Base-by-base conservation (phyloP, 2,797 vertebrate genomes). In the Hemitrygon akajei region DNA sequence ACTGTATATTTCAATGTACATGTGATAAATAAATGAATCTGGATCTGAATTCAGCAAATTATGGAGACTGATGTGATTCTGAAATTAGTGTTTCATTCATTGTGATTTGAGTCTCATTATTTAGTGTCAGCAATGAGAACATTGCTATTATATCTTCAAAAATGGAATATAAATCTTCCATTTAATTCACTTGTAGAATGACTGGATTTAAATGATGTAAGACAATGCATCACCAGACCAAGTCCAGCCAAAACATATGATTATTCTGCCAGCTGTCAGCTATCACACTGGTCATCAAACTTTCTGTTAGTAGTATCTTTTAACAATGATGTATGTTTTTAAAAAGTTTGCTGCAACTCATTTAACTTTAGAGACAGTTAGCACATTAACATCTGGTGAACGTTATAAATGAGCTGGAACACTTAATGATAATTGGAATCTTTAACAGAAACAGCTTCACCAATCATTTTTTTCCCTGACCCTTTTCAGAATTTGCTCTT, bases 391-490 rank as follows among this genome's bases (percentile, higher is more conserved):
- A 75, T 27, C 91, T 76, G 71, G 40, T 2, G 14, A 75, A 93
- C 58, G 27, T 75, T 93, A 93, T 93, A 76, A 93, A 75, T 93
- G 91, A 75, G 69, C 69, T 56, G 14, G 3, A 16, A 14, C 40
- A 76, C 40, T 93, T 93, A 93, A 93, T 93, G 91, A 12, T 75
- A 93, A 93, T 93, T 93, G 91, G 91, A 93, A 93, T 93, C 40
- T 56, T 93, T 75, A 93, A 76, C 91, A 93, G 71, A 93, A 30
- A 20, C 10, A 47, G 91, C 37, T 75, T 75, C 91, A 92, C 69
- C 37, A 75, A 92, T 75, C 73, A 56, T 87, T 91, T 73, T 47
- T 93, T 93, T 75, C 71, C 69, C 91, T 93, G 91, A 56, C 91
- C 71, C 71, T 75, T 73, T 75, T 93, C 71, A 56, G 27, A n/a